A percentile compares a stretch with the other conserved stretches of the same genome.
Evolutionary conservation across 1,140 invertebrate genomes (phyloP).

Genomic region (Lasioglossum baleicum): DNA sequence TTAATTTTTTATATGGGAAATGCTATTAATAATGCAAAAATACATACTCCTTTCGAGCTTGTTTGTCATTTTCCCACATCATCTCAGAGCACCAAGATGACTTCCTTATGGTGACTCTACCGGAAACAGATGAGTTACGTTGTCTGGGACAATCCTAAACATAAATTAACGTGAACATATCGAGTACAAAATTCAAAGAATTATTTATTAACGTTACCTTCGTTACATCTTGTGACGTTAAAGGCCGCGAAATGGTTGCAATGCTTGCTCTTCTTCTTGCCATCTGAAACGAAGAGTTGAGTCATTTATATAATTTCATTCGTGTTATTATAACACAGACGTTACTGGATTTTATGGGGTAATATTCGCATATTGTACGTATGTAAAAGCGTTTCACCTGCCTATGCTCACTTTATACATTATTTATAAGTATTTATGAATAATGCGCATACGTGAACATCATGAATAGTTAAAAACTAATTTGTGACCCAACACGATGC

Average conservation of each 20-base stretch:
- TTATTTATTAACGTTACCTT: slow-evolving; percentile 71
- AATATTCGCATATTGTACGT: too few relatives aligned
- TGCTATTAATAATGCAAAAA: slow-evolving; percentile 39
- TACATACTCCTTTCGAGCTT: slow-evolving; percentile 73
- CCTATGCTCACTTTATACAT: too few relatives aligned
- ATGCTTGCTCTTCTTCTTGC: slow-evolving; percentile 78
- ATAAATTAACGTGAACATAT: slow-evolving; percentile 3
- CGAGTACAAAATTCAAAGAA: neutral
- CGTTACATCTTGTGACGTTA: slow-evolving; percentile 68
- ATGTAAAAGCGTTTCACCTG: too few relatives aligned
- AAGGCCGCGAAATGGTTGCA: slow-evolving; percentile 76
- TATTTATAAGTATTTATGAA: too few relatives aligned
- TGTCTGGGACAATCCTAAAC: slow-evolving; percentile 69
- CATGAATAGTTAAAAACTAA: too few relatives aligned
- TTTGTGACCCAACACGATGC: too few relatives aligned
- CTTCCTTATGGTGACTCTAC: slow-evolving; percentile 71
- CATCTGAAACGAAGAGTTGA: too few relatives aligned
- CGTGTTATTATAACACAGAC: too few relatives aligned
- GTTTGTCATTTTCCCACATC: slow-evolving; percentile 70
- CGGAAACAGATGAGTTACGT: slow-evolving; percentile 72
- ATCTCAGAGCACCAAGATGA: slow-evolving; percentile 72
- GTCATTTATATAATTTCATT: too few relatives aligned
- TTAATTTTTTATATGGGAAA: too few relatives aligned
- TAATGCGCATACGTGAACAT: too few relatives aligned
- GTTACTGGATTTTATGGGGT: too few relatives aligned